Evolutionary conservation across 2,113 vertebrate genomes (phyloP), one percentile per base, ranked within the genome.

Genomic region (Atherinomorus stipes): DNA sequence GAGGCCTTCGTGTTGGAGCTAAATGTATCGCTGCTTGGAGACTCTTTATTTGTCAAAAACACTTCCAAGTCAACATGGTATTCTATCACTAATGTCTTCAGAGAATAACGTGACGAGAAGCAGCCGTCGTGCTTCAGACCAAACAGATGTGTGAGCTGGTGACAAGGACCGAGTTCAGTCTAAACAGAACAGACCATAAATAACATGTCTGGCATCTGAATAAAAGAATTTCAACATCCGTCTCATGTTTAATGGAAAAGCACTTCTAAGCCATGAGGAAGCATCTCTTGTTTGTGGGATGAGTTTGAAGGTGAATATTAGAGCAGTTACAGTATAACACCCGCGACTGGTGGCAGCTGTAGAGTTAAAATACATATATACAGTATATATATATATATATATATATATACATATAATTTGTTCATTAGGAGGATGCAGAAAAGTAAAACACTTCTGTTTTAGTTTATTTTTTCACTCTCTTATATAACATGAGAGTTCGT

Each of bases 41-140:
- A 15, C 25, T 34, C 22, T 73, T 50, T 23, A 25, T 18, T 53
- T 44, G 11, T 80, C 21, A 68, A 25, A 44, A 13, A 18, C 40
- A 72, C 52, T 52, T 6, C 21, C 21, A 75, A 25, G 2, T 63
- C 22, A 7, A 59, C 53, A 61, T 11, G 4, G 13, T 63, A 42
- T 28, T 26, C 31, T 58, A 40, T 67, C 31, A 51, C 42, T 40
- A 4, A 68, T 49, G 61, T 81, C 56, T 57, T 68, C 64, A 63
- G 51, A 49, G 26, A 22, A 52, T 51, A 22, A 42, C 57, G 51
- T 72, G 21, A 60, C 1, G 28, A 42, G 52, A 74, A 71, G 79
- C 34, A 45, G 58, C n/a, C 5, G 10, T 58, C 26, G 44, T 22
- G 59, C 60, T 66, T 78, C 69, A 78, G 76, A 88, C 87, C 76